Percentiles rank a stretch among this genome's conserved stretches.
These are phyloP conservation scores for Telmatherina bonti DNA, from an alignment of 2,797 vertebrate species.

Conservation along the genomic window DNA sequence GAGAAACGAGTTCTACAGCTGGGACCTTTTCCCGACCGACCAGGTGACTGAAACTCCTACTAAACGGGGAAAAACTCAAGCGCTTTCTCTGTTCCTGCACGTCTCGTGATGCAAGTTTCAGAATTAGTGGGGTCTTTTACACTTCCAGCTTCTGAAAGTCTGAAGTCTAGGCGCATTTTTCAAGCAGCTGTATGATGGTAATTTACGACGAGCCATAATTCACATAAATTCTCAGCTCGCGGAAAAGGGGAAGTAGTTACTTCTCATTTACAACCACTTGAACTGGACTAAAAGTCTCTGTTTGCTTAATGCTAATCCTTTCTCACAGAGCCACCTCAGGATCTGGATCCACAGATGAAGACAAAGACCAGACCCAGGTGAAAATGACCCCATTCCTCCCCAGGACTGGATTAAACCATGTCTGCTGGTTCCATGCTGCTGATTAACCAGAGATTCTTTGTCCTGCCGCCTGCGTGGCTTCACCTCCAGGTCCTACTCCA, in stretches of 20 bases:
- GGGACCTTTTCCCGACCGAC: conserved; percentile 55
- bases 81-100: not conserved
- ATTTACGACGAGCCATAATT: not conserved
- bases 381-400: not conserved
- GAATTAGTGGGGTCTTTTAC: not conserved
- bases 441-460: not conserved
- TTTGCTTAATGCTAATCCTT: not conserved
- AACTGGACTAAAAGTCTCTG: conserved; percentile 8
- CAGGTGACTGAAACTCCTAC: conserved; percentile 57
- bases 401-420: not conserved
- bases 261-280: conserved; percentile 36
- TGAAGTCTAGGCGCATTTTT: not conserved
- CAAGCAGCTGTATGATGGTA: not conserved
- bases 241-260: conserved; percentile 32
- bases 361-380: conserved; percentile 81
- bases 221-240: not conserved
- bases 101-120: not conserved
- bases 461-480: not conserved
- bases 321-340: conserved; percentile 71
- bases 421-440: not conserved
- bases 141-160: not conserved
- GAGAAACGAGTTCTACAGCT: conserved; percentile 49
- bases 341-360: conserved; percentile 74
- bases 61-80: not conserved
- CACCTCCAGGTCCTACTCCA: conserved; percentile 91